Conservation (phyloP, 2,113 vertebrate species). For the Microtus oregoni region DNA sequence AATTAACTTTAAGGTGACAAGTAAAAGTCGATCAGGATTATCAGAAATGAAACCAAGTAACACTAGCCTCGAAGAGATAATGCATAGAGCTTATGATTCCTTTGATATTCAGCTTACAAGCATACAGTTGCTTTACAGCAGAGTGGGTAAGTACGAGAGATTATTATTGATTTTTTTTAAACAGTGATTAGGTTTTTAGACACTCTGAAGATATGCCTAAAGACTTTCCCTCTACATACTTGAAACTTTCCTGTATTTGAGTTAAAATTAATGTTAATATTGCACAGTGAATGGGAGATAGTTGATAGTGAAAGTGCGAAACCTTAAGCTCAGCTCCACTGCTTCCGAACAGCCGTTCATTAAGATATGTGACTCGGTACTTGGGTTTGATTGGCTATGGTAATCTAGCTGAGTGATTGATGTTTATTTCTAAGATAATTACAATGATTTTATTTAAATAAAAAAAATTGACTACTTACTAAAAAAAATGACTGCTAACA, state of each 20-base stretch:
- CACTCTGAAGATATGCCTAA: background rate
- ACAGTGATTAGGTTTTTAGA: slow-evolving; percentile 38
- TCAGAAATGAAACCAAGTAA: slow-evolving; percentile 89
- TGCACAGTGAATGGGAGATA: background rate
- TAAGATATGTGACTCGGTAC: background rate
- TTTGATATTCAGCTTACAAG: slow-evolving; percentile 96
- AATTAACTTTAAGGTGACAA: slow-evolving; percentile 88
- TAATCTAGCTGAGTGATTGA: background rate
- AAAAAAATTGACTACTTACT: background rate
- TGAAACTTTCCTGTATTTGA: slow-evolving; percentile 7
- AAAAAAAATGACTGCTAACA: background rate
- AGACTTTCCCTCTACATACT: background rate
- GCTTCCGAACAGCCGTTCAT: background rate
- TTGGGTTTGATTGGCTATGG: background rate
- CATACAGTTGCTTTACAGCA: slow-evolving; percentile 96
- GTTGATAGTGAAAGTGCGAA: background rate
- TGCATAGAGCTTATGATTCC: slow-evolving; percentile 96
- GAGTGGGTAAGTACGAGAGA: slow-evolving; percentile 88
- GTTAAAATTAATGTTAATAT: background rate
- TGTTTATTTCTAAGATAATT: background rate
- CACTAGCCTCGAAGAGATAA: slow-evolving; percentile 95
- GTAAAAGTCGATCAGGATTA: slow-evolving; percentile 91
- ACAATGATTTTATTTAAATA: background rate
- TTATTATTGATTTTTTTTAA: slow-evolving; percentile 51
- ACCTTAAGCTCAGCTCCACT: background rate